These are phyloP conservation scores for Lamprologus tigripictilis DNA, from an alignment of 2,113 vertebrate genomes.

Conservation along the genomic window DNA sequence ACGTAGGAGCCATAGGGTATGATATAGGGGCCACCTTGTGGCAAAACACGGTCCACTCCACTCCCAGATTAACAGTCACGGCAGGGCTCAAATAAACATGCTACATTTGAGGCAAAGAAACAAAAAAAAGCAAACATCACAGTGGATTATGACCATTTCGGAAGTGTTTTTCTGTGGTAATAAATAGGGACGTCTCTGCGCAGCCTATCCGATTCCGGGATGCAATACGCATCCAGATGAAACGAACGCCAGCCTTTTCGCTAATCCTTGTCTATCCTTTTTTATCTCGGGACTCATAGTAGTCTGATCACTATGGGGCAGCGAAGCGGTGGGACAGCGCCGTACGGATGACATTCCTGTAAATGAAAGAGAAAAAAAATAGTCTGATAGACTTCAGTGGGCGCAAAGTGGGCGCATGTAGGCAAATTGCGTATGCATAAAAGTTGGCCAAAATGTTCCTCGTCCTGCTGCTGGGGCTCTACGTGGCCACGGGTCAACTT, in stretches of 20 bases:
- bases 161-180: constrained; percentile 60
- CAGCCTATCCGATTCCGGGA: constrained; percentile 73
- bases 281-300: constrained; percentile 85
- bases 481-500: constrained; percentile 65
- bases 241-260: constrained; percentile 79
- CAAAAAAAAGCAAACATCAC: constrained; percentile 40
- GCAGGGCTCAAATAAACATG: constrained; percentile 58
- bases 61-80: constrained; percentile 57
- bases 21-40: constrained; percentile 56
- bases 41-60: constrained; percentile 16
- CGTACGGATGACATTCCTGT: constrained; percentile 49
- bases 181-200: constrained; percentile 61
- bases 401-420: constrained; percentile 48
- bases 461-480: constrained; percentile 72
- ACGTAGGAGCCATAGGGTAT: background rate
- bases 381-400: constrained; percentile 39
- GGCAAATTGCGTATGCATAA: constrained; percentile 48
- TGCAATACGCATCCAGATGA: constrained; percentile 85
- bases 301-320: constrained; percentile 74
- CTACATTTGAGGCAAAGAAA: constrained; percentile 43
- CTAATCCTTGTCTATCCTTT: constrained; percentile 88
- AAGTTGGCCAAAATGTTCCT: constrained; percentile 79
- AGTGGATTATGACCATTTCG: constrained; percentile 69
- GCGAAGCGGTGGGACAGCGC: constrained; percentile 59
- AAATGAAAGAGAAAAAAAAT: constrained; percentile 33